A percentile compares a stretch with the other conserved stretches of the same genome.
Conservation (phyloP, 2,888 invertebrate species). For the Caenorhabditis sp. region DNA sequence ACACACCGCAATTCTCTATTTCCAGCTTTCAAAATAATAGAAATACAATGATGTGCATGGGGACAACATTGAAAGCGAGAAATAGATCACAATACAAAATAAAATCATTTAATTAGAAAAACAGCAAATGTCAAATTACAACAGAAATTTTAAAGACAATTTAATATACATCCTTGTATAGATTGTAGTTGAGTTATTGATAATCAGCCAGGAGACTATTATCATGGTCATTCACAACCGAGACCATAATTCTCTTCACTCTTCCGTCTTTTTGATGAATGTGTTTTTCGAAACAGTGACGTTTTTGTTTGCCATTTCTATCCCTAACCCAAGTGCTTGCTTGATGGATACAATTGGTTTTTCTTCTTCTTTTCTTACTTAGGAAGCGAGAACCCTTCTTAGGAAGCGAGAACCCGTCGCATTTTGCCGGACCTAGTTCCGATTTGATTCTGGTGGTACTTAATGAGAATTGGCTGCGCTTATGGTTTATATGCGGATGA, state of each 20-base stretch:
- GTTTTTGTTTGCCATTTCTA: slow-evolving; percentile 22
- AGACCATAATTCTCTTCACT: no score
- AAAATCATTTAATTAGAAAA: no score
- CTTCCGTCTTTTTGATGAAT: background rate
- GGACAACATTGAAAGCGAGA: no score
- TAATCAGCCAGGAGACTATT: no score
- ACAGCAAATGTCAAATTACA: no score
- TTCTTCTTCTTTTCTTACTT: background rate
- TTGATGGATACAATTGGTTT: slow-evolving; percentile 19
- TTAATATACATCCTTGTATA: no score
- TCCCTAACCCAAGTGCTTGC: background rate
- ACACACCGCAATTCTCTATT: background rate
- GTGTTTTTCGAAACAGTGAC: slow-evolving; percentile 34
- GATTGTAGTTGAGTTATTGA: background rate
- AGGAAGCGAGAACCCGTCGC: background rate
- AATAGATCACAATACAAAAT: no score
- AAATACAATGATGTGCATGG: no score
- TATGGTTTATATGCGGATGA: background rate
- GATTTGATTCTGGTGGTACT: no score
- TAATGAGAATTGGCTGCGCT: slow-evolving; percentile 1
- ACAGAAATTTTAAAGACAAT: no score
- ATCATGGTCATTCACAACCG: no score
- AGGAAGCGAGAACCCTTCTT: background rate
- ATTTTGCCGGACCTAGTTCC: background rate
- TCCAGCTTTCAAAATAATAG: no score